Evolutionary conservation across 2,113 vertebrate species (phyloP).

Genomic region (Corydoras maculifer): DNA sequence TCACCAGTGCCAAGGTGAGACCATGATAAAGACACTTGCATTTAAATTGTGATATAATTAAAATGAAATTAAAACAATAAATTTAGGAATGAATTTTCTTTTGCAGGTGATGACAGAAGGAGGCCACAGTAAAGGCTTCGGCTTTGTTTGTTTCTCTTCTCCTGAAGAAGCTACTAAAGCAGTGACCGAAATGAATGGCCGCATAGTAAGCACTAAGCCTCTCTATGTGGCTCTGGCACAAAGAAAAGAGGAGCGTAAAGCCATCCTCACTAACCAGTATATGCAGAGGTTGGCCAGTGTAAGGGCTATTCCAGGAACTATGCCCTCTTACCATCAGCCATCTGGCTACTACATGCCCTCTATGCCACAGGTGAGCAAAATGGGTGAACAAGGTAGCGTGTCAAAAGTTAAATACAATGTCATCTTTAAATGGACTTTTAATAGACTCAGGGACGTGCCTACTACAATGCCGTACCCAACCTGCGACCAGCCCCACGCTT

Average conservation of each 20-base stretch:
- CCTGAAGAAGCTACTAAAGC: slow-evolving; percentile 96
- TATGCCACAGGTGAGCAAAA: slow-evolving; percentile 75
- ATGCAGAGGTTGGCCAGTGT: slow-evolving; percentile 83
- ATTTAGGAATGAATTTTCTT: too few relatives aligned
- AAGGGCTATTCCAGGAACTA: slow-evolving; percentile 70
- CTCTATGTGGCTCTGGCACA: slow-evolving; percentile 92
- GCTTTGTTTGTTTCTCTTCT: slow-evolving; percentile 97
- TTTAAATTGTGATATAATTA: too few relatives aligned
- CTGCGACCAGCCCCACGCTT: too few relatives aligned
- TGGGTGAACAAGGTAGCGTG: too few relatives aligned
- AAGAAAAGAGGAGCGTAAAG: slow-evolving; percentile 90
- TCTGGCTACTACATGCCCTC: slow-evolving; percentile 78
- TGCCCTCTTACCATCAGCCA: slow-evolving; percentile 79
- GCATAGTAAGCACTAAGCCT: slow-evolving; percentile 89
- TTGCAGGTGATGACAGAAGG: slow-evolving; percentile 91
- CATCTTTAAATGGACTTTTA: too few relatives aligned
- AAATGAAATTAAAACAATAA: too few relatives aligned
- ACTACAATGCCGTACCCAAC: too few relatives aligned
- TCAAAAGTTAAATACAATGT: too few relatives aligned
- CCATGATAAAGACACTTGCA: too few relatives aligned
- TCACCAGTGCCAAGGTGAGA: slow-evolving; percentile 91
- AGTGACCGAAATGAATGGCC: slow-evolving; percentile 93
- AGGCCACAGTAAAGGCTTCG: slow-evolving; percentile 92
- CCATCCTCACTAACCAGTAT: slow-evolving; percentile 92
- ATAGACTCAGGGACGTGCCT: background rate